Conservation (phyloP, 1,140 invertebrate genomes). For the Trichonephila clavipes region DNA sequence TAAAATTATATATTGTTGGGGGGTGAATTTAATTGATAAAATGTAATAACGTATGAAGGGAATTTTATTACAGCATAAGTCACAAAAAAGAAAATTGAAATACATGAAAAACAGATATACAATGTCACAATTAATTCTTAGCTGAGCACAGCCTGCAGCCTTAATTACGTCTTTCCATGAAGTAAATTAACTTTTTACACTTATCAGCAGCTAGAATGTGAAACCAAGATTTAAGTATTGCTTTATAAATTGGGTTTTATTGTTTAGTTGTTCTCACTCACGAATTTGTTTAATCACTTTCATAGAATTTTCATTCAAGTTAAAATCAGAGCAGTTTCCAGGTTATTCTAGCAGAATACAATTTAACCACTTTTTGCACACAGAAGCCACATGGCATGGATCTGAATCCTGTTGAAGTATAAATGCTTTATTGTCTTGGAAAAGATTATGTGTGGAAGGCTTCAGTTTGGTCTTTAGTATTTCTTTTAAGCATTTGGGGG, state of each 20-base stretch:
- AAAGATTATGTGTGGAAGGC: not conserved
- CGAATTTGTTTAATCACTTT: not conserved
- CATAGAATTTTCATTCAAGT: not conserved
- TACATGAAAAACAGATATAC: not conserved
- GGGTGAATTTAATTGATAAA: not conserved
- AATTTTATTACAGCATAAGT: not conserved
- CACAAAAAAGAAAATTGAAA: not conserved
- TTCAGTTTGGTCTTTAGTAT: not conserved
- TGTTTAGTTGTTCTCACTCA: not conserved
- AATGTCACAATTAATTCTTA: not conserved
- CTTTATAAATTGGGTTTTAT: not conserved
- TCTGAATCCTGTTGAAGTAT: not conserved
- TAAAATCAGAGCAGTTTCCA: not conserved
- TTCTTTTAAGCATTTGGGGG: not conserved
- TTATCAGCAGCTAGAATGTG: not conserved
- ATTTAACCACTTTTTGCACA: not conserved
- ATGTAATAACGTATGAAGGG: not conserved
- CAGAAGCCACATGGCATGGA: not conserved
- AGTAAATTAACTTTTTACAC: not conserved
- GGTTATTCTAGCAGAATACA: not conserved
- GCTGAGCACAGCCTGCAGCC: not conserved
- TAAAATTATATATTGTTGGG: not conserved
- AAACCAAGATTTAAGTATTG: not conserved
- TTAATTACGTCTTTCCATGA: not conserved
- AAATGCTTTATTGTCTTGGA: not conserved